These are phyloP conservation scores for Drosophila algonquin DNA, from an alignment of 2,888 invertebrate genomes.

Conservation along the genomic window DNA sequence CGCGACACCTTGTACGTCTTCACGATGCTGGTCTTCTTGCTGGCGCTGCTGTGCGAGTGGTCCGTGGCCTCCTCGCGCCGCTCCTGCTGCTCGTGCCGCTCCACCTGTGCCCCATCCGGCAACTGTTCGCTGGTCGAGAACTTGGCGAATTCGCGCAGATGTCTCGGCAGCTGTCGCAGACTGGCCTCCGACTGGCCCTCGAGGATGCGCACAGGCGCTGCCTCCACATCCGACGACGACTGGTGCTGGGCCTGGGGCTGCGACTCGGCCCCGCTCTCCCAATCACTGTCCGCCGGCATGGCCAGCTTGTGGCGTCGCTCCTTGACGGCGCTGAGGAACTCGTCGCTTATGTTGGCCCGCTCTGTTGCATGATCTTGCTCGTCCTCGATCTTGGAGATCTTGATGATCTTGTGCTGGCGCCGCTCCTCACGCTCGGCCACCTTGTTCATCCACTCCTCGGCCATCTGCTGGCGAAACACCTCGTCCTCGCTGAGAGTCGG, in stretches of 20 bases:
- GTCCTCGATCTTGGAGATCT: conserved; percentile 87
- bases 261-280: conserved; percentile 86
- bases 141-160: conserved; percentile 91
- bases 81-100: conserved; percentile 76
- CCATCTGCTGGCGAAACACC: conserved; percentile 91
- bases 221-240: conserved; percentile 68
- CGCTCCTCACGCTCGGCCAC: conserved; percentile 91
- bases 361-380: conserved; percentile 58
- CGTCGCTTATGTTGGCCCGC: conserved; percentile 86
- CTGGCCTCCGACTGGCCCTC: conserved; percentile 87
- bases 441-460: conserved; percentile 91
- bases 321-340: conserved; percentile 91
- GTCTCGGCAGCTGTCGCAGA: conserved; percentile 88
- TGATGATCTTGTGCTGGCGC: conserved; percentile 91
- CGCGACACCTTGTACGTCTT: conserved; percentile 81
- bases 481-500: conserved; percentile 89
- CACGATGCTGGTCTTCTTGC: conserved; percentile 77
- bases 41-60: conserved; percentile 78
- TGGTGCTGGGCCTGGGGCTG: conserved; percentile 81
- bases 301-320: conserved; percentile 89
- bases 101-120: conserved; percentile 69
- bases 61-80: conserved; percentile 73
- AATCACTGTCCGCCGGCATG: conserved; percentile 87
- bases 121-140: conserved; percentile 82
- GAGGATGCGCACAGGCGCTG: conserved; percentile 87